A percentile compares a stretch with the other conserved stretches of the same genome.
Evolutionary conservation across 2,797 vertebrate species (phyloP).

Genomic region (Sphenopsis melanotis): DNA sequence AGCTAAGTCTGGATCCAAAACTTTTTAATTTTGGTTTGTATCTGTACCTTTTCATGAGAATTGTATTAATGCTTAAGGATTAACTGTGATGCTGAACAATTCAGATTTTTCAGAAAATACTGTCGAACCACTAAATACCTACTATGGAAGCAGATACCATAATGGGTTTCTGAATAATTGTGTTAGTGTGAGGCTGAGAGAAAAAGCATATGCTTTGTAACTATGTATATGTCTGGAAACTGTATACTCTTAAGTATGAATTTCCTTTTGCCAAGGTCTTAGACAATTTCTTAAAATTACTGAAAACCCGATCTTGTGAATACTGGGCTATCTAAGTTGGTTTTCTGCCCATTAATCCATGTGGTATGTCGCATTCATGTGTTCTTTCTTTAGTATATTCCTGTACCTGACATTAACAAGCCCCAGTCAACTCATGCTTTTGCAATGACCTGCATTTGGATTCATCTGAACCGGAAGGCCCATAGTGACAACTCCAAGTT

Average conservation of each 20-base stretch:
- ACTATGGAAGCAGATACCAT: not conserved
- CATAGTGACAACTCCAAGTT: conserved; percentile 95
- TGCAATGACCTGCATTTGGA: conserved; percentile 99
- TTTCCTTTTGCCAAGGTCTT: not conserved
- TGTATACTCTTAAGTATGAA: not conserved
- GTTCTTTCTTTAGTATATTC: conserved; percentile 86
- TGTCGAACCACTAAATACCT: not conserved
- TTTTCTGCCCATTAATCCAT: not conserved
- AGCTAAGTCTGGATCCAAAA: not conserved
- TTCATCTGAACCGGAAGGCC: conserved; percentile 97
- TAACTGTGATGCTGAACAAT: not conserved
- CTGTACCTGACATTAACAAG: conserved; percentile 98
- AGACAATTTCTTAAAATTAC: not conserved
- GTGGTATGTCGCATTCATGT: not conserved
- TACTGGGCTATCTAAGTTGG: not conserved
- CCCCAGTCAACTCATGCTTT: conserved; percentile 98
- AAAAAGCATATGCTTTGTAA: not conserved
- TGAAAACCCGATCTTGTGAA: not conserved
- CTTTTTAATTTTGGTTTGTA: not conserved
- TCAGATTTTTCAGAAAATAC: not conserved
- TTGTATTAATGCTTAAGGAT: not conserved
- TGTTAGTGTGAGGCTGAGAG: not conserved
- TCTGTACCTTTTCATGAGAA: not conserved
- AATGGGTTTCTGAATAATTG: not conserved
- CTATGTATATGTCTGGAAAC: not conserved